Percentiles rank a stretch among this genome's conserved stretches.
Evolutionary conservation across 2,113 vertebrate species (phyloP).

Genomic region (Eudyptes chrysolophus): DNA sequence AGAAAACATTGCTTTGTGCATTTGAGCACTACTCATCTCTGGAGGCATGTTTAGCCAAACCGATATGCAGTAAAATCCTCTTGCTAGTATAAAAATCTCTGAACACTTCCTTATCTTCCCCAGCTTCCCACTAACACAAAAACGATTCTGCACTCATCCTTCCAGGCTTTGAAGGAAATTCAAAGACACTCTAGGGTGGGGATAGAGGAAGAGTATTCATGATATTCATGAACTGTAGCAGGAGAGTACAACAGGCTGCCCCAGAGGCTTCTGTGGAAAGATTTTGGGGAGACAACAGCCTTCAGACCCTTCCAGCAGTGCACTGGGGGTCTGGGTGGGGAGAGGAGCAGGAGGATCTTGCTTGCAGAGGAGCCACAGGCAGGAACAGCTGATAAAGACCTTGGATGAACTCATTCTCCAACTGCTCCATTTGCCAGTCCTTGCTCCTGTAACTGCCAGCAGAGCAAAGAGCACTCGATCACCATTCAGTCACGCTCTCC

Average conservation of each 20-base stretch:
- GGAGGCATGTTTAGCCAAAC: background rate
- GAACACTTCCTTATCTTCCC: background rate
- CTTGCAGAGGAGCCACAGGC: background rate
- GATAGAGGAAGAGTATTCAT: background rate
- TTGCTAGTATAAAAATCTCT: background rate
- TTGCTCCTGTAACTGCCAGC: background rate
- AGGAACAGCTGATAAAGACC: background rate
- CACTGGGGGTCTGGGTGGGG: background rate
- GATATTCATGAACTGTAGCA: background rate
- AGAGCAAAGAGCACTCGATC: background rate
- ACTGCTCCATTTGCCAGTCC: background rate
- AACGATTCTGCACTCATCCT: background rate
- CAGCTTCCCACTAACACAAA: background rate
- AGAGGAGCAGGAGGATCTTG: background rate
- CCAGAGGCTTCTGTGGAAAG: background rate
- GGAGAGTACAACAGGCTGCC: background rate
- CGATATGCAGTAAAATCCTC: background rate
- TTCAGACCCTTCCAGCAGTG: background rate
- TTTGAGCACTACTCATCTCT: background rate
- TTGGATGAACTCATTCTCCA: background rate
- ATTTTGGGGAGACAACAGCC: background rate
- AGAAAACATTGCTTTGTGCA: background rate
- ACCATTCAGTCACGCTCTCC: background rate
- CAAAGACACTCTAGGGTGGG: background rate
- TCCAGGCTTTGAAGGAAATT: background rate